Conservation (phyloP, 2,113 vertebrate genomes). For the Syrrhaptes paradoxus region DNA sequence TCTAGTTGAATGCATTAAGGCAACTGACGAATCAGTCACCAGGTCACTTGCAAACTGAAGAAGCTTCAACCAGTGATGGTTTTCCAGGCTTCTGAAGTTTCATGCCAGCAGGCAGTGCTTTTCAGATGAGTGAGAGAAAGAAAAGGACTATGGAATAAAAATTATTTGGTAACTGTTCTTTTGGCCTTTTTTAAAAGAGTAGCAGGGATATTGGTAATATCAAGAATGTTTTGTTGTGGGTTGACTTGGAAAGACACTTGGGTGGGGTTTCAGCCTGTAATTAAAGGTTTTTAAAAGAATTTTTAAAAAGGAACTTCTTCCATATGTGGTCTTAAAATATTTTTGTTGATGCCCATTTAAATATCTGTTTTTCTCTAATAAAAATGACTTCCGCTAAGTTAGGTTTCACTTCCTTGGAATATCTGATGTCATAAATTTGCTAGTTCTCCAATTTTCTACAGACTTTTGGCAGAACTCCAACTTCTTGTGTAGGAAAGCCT, state of each 20-base stretch:
- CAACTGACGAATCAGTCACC: background rate
- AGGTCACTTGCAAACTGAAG: background rate
- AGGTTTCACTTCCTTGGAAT: constrained; percentile 55
- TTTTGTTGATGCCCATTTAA: background rate
- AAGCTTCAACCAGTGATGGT: background rate
- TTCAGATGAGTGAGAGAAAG: background rate
- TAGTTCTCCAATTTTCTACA: constrained; percentile 21
- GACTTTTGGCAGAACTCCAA: constrained; percentile 27
- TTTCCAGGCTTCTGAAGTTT: background rate
- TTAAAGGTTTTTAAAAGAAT: background rate
- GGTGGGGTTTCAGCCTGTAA: background rate
- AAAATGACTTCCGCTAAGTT: constrained; percentile 16
- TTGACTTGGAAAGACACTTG: background rate
- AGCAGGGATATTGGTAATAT: background rate
- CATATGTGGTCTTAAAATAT: background rate
- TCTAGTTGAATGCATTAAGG: background rate
- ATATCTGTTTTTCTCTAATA: background rate
- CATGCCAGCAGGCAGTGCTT: background rate
- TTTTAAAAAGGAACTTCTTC: background rate
- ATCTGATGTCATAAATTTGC: constrained; percentile 6
- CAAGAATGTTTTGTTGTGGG: background rate
- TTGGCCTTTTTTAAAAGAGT: accelerated
- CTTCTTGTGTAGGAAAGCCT: background rate
- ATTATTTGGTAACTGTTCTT: background rate
- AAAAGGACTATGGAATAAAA: background rate